Percentiles rank a stretch among this genome's conserved stretches.
Evolutionary conservation across 2,888 invertebrate genomes (phyloP).

Genomic region (Parnassius glacialis): DNA sequence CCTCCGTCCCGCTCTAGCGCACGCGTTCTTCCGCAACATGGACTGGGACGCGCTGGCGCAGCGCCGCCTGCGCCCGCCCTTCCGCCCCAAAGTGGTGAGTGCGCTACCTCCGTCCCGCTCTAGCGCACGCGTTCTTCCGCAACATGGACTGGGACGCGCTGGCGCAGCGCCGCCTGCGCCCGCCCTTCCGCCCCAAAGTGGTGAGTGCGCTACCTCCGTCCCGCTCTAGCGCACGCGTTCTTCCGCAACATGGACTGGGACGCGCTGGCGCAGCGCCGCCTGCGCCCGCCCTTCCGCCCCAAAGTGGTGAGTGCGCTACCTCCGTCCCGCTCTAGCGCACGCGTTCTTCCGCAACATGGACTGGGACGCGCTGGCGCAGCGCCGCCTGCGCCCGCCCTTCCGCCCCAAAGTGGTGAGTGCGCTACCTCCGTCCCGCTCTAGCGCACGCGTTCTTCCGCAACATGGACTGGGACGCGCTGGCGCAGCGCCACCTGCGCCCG

Average conservation of each 20-base stretch:
- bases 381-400: slow-evolving; percentile 97
- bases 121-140: slow-evolving; percentile 92
- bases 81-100: slow-evolving; percentile 98
- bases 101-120: background rate
- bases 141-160: slow-evolving; percentile 98
- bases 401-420: slow-evolving; percentile 96
- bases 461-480: slow-evolving; percentile 97
- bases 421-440: too few relatives aligned
- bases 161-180: slow-evolving; percentile 93
- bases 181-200: slow-evolving; percentile 99
- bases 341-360: slow-evolving; percentile 97
- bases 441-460: slow-evolving; percentile 95
- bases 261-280: slow-evolving; percentile 92
- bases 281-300: slow-evolving; percentile 98
- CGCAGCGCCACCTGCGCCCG: slow-evolving; percentile 94
- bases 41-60: slow-evolving; percentile 97
- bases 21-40: slow-evolving; percentile 95
- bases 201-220: slow-evolving; percentile 80
- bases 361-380: slow-evolving; percentile 95
- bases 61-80: slow-evolving; percentile 96
- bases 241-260: slow-evolving; percentile 98
- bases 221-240: slow-evolving; percentile 86
- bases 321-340: slow-evolving; percentile 76
- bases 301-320: slow-evolving; percentile 90
- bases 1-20: slow-evolving; percentile 62